Evolutionary conservation across 2,113 vertebrate species (phyloP), one percentile per base, ranked within the genome.

Genomic region (Mystacornis crossleyi): DNA sequence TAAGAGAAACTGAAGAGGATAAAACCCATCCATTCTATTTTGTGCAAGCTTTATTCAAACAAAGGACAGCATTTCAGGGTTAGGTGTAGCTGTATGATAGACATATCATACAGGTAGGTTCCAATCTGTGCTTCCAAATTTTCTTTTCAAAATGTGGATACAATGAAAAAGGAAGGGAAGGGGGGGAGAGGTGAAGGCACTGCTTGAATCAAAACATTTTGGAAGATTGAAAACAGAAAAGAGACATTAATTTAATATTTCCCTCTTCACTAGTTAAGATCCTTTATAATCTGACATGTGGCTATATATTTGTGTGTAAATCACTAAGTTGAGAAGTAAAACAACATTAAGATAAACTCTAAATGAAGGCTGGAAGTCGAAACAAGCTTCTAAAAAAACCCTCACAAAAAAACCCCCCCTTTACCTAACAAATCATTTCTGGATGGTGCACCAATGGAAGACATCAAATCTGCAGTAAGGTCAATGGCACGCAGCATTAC

Each of bases 401-500:
- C 28, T 48, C 47, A 40, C 40, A 43, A 14, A 45, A 38, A 2
- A 6, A 48, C 2, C 1, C 14, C 1, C 14, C 12, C 19, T 55
- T 81, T 83, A 81, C 77, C 54, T 93, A 85, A 71, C 90, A 96
- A 96, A 90, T 92, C 54, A 28, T 15, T 75, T 65, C 66, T 93
- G 81, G 57, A 61, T 86, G 34, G 47, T 55, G 60, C 47, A 17
- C 60, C 86, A 86, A 25, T 79, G 65, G 91, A 93, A 86, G 70
- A 73, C 71, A 75, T 88, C 43, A 85, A 81, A 93, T 93, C 40
- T 80, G 70, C 81, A 71, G 69, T 67, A 65, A 94, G 90, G 78
- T 93, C 97, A 96, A 65, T 91, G 75, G 92, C 87, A 85, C 31
- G 96, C 93, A 89, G 50, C 95, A 74, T 97, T 97, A 97, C 95